These are phyloP conservation scores for Gnathochromis pfefferi DNA, from an alignment of 2,113 vertebrate species.

Conservation along the genomic window DNA sequence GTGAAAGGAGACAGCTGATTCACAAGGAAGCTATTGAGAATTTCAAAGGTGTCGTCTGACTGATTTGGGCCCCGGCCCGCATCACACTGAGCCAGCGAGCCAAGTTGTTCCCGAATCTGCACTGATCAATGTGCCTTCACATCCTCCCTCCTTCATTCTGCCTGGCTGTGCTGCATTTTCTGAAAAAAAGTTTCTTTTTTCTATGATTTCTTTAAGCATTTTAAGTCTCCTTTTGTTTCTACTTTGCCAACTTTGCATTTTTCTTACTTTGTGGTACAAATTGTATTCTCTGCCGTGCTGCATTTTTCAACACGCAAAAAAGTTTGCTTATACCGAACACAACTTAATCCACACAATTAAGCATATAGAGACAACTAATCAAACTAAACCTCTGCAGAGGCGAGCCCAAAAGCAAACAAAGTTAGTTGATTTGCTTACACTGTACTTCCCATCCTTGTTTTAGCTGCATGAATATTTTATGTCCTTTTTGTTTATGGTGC, in stretches of 20 bases:
- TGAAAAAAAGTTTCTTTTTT: constrained; percentile 10
- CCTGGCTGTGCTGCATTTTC: neutral
- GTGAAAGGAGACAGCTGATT: constrained; percentile 68
- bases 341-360: constrained; percentile 55
- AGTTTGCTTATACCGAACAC: constrained; percentile 19
- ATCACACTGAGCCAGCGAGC: constrained; percentile 42
- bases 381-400: constrained; percentile 18
- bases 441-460: constrained; percentile 51
- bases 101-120: constrained; percentile 43
- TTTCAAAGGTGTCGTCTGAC: constrained; percentile 76
- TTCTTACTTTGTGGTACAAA: constrained; percentile 8
- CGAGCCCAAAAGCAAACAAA: constrained; percentile 47
- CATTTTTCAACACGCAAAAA: constrained; percentile 5
- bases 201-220: constrained; percentile 27
- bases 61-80: constrained; percentile 59
- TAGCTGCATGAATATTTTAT: constrained; percentile 58
- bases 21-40: constrained; percentile 72
- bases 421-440: constrained; percentile 53
- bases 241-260: constrained; percentile 45
- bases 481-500: constrained; percentile 54
- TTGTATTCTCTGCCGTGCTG: neutral
- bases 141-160: constrained; percentile 6
- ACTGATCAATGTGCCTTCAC: constrained; percentile 64
- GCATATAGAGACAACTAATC: constrained; percentile 37
- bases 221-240: constrained; percentile 42